phyloP scores from a whole-genome alignment of 2,797 vertebrate genomes.

The Coilia nasus region DNA sequence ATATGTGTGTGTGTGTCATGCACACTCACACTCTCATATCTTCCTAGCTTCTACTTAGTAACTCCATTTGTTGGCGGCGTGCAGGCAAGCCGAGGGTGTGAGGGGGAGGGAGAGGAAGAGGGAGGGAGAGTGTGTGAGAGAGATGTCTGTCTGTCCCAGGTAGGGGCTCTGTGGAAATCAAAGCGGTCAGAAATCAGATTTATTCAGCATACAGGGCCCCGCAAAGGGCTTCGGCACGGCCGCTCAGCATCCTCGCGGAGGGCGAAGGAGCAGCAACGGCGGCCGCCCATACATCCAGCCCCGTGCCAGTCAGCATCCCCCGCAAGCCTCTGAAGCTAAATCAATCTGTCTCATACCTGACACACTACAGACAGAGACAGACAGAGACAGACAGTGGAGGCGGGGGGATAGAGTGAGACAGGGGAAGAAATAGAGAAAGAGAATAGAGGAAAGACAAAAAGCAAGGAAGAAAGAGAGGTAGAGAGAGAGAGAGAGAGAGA shows the following conservation, averaged over 20 bases:
- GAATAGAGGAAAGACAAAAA: too few relatives aligned
- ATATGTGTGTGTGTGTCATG: not conserved
- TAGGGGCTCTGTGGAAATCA: constrained; percentile 60
- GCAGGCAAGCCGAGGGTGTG: not conserved
- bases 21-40: too few relatives aligned
- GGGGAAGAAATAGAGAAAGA: not conserved
- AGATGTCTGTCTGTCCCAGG: constrained; percentile 41
- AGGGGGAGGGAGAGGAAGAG: not conserved
- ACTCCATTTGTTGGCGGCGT: too few relatives aligned
- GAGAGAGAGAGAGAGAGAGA: too few relatives aligned
- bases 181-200: constrained; percentile 73
- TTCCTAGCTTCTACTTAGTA: too few relatives aligned
- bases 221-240: constrained; percentile 43
- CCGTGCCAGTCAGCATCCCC: constrained; percentile 72
- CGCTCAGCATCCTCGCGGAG: constrained; percentile 64
- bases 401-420: constrained; percentile 3
- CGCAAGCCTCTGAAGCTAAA: constrained; percentile 72
- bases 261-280: not conserved
- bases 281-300: constrained; percentile 57
- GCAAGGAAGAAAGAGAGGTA: too few relatives aligned
- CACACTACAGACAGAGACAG: constrained; percentile 46
- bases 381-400: constrained; percentile 14
- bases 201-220: constrained; percentile 66
- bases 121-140: constrained; percentile 18
- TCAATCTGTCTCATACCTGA: constrained; percentile 78